Evolutionary conservation across 2,797 vertebrate genomes (phyloP).

Genomic region (Jordanella pulchra): DNA sequence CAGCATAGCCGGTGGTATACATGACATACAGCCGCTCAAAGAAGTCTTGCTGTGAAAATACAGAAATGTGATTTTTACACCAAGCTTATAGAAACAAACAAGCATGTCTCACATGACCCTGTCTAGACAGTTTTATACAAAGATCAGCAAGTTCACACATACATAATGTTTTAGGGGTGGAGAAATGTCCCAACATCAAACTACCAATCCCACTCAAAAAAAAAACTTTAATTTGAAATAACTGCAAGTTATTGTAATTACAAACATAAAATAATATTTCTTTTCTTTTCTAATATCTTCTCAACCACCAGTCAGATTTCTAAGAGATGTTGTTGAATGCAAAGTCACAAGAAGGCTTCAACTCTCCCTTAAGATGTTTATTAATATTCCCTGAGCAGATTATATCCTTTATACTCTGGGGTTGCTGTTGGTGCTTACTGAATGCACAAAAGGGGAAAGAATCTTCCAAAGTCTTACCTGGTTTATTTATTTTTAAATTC

Average conservation of each 20-base stretch:
- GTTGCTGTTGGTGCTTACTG: background rate
- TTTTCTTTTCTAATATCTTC: background rate
- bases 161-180: background rate
- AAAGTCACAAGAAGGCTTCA: background rate
- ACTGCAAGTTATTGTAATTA: background rate
- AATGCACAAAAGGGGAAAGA: background rate
- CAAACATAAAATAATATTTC: background rate
- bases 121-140: background rate
- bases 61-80: conserved; percentile 17
- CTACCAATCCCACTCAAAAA: no score
- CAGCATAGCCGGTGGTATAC: conserved; percentile 88
- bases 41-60: conserved; percentile 82
- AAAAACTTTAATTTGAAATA: no score
- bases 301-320: background rate
- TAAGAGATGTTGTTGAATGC: background rate
- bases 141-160: background rate
- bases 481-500: background rate
- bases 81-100: background rate
- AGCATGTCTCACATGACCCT: background rate
- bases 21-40: conserved; percentile 88
- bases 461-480: background rate
- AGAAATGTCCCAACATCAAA: background rate
- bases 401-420: background rate
- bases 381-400: conserved; percentile 1
- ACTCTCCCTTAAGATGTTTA: background rate